Evolutionary conservation across 1,140 invertebrate genomes (phyloP), one percentile per base, ranked within the genome.

Genomic region (Drosophila lacteicornis): DNA sequence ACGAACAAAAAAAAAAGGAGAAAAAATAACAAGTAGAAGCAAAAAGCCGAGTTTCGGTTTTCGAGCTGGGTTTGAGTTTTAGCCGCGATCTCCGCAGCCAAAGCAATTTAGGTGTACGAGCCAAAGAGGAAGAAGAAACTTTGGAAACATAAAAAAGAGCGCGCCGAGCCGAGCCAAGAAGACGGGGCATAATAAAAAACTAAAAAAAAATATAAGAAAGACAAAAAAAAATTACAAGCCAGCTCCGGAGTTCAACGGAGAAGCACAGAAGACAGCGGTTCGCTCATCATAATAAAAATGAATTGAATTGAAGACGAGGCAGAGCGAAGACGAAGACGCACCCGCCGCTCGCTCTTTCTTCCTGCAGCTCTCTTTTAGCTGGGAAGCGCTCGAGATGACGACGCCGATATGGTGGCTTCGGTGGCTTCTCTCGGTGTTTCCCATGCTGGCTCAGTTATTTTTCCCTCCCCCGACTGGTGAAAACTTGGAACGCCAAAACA

Each of bases 241-340:
- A 75, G 59, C 62, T 79, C 42, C 60, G 71, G 74, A 58, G 75
- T 86, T 76, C 67, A 76, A 67, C 82, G 67, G 36, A 71, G 51
- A 45, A 65, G 60, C 59, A 22, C 62, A 46, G 75, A 69, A 56
- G 33, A 53, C 75, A 66, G 65, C 76, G 55, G 75, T 60, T 61
- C 62, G 73, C 84, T 87, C 80, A 87, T 88, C 84, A 87, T 87
- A 87, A 87, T 87, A 83, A 87, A 87, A 87, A 83, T 83, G 84
- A 87, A 84, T 87, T 87, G 84, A 88, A 87, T 87, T 82, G 71
- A 82, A 87, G 81, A 80, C 75, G 57, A 58, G 27, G 0, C 22
- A 22, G 2, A 33, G 33, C 49, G 36, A 38, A n/a, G 60, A 25
- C 25, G 49, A 25, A 40, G 36, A 53, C 33, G 57, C 63, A 53